A percentile compares a stretch with the other conserved stretches of the same genome.
phyloP scores from a whole-genome alignment of 2,797 vertebrate genomes.

The Tarsius wallacei region DNA sequence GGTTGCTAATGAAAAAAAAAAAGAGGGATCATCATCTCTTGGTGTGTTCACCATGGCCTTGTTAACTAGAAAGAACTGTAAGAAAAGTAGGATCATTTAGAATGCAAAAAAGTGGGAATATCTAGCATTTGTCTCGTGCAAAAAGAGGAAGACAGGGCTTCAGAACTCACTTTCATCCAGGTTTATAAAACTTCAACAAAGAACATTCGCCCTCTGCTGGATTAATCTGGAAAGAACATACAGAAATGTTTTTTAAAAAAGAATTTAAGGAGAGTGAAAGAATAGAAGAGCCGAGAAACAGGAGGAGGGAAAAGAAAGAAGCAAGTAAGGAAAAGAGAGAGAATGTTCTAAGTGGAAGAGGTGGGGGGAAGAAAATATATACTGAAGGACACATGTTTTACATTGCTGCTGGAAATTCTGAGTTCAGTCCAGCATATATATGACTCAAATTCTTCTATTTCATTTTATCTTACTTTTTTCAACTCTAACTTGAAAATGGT shows the following conservation, averaged over 20 bases:
- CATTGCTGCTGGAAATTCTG: neutral
- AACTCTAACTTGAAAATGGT: neutral
- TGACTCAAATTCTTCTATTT: neutral
- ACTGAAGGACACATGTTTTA: neutral
- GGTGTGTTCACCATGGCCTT: neutral
- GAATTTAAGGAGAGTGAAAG: neutral
- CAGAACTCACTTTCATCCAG: neutral
- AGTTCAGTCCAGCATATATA: neutral
- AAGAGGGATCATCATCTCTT: neutral
- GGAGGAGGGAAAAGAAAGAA: neutral
- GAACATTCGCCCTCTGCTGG: constrained; percentile 77
- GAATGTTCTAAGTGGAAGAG: too few relatives aligned
- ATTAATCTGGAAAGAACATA: neutral
- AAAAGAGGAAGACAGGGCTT: neutral
- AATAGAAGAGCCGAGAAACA: neutral
- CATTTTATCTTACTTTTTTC: neutral
- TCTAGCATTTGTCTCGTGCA: neutral
- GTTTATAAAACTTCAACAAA: constrained; percentile 21
- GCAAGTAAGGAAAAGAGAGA: too few relatives aligned
- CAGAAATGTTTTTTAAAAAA: neutral
- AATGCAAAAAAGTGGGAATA: neutral
- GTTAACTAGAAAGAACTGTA: neutral
- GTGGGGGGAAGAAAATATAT: too few relatives aligned
- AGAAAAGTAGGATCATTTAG: neutral
- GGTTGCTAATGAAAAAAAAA: neutral